phyloP scores from a whole-genome alignment of 2,888 invertebrate genomes.

The Papilio protenor region DNA sequence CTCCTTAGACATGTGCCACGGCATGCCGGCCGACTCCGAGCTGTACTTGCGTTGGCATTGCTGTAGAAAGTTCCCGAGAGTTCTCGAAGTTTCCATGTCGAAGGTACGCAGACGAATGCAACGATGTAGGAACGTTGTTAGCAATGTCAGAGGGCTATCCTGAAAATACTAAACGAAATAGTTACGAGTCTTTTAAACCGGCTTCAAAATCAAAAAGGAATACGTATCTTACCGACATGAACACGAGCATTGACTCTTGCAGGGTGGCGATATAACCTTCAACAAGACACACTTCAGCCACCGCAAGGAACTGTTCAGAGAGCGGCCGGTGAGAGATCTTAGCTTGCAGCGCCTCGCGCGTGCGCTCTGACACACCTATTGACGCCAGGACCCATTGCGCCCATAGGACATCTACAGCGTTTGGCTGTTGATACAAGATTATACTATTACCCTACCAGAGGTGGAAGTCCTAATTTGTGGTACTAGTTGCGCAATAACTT shows the following conservation, averaged over 20 bases:
- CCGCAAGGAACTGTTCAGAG: slow-evolving; percentile 71
- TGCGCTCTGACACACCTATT: slow-evolving; percentile 58
- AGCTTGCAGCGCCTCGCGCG: slow-evolving; percentile 58
- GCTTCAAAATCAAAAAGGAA: background rate
- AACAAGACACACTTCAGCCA: slow-evolving; percentile 82
- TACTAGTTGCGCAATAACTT: no score
- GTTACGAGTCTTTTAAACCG: background rate
- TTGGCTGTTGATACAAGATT: slow-evolving; percentile 72
- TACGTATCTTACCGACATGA: slow-evolving; percentile 84
- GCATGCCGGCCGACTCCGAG: slow-evolving; percentile 60
- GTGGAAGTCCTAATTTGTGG: background rate
- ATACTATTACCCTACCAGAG: background rate
- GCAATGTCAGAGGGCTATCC: slow-evolving; percentile 86
- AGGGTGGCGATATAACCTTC: slow-evolving; percentile 85
- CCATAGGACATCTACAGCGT: slow-evolving; percentile 85
- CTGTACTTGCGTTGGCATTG: slow-evolving; percentile 74
- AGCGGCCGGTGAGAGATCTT: slow-evolving; percentile 64
- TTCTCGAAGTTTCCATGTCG: slow-evolving; percentile 69
- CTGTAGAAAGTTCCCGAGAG: slow-evolving; percentile 68
- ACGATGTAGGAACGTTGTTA: slow-evolving; percentile 85
- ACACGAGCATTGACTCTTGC: slow-evolving; percentile 87
- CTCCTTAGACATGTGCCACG: slow-evolving; percentile 79
- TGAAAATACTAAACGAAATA: slow-evolving; percentile 61
- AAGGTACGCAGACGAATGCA: slow-evolving; percentile 79
- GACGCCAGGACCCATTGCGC: slow-evolving; percentile 83